Conservation (phyloP, 2,113 vertebrate species). For the Gasterosteus nipponicus region DNA sequence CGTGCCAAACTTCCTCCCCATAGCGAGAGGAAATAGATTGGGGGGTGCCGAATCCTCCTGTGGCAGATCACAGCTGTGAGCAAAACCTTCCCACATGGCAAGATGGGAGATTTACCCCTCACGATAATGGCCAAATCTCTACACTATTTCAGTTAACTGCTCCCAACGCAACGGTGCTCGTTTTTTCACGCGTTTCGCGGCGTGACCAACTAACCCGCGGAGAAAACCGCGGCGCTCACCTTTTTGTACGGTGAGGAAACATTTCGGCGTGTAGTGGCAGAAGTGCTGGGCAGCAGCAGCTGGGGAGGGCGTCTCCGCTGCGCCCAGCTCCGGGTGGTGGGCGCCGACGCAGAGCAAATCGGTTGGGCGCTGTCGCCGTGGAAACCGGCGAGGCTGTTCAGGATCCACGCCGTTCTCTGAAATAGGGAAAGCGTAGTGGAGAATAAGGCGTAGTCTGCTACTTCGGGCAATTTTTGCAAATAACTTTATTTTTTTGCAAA, state of each 20-base stretch:
- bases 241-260: constrained; percentile 65
- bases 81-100: neutral
- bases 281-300: constrained; percentile 49
- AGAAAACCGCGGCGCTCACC: constrained; percentile 41
- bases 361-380: constrained; percentile 10
- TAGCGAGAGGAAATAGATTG: constrained; percentile 51
- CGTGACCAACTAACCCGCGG: neutral
- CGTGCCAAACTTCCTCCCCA: constrained; percentile 81
- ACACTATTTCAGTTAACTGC: neutral
- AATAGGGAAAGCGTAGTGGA: neutral
- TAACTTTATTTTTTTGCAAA: neutral
- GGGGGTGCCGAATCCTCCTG: constrained; percentile 63
- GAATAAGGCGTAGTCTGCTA: neutral
- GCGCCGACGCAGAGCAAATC: constrained; percentile 44
- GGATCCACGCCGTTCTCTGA: constrained; percentile 53
- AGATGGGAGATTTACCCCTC: neutral
- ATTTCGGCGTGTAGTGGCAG: constrained; percentile 72
- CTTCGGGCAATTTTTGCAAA: neutral
- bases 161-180: neutral
- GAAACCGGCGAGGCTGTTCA: constrained; percentile 50
- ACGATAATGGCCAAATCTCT: neutral
- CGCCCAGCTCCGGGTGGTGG: constrained; percentile 55
- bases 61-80: rapidly evolving
- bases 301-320: constrained; percentile 34
- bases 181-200: neutral